Base-by-base conservation (phyloP, 2,797 vertebrate species). In the Myripristis murdjan region DNA sequence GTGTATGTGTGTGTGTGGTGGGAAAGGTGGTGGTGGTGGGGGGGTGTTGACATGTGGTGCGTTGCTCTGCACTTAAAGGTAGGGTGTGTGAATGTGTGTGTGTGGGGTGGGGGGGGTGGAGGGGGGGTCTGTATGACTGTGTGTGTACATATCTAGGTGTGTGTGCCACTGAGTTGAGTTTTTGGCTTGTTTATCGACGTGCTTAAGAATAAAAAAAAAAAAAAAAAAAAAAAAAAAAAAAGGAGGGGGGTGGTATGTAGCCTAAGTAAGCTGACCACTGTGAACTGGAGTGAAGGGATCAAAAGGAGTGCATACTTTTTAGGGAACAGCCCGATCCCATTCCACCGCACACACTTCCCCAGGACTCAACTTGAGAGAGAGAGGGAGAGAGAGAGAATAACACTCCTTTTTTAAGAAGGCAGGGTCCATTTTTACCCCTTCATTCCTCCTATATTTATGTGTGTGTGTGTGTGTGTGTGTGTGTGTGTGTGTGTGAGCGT, bases 201-300 rank as follows among this genome's bases (percentile, higher is more conserved):
- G 67, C 74, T 70, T n/a, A n/a, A n/a, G n/a, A n/a, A n/a, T n/a
- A n/a, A n/a, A n/a, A n/a, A n/a, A n/a, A n/a, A n/a, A n/a, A n/a
- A n/a, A n/a, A n/a, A n/a, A n/a, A n/a, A n/a, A n/a, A n/a, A n/a
- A n/a, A n/a, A n/a, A n/a, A n/a, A 61, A 80, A 83, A 41, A 41
- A 82, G 75, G 20, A 80, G 70, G 81, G 41, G 39, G 82, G 75
- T 20, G 80, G 70, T n/a, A 82, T 37, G 39, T 53, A 85, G 83
- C 82, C 75, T 60, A 56, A 85, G 87, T 39, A 78, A 73, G 83
- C 77, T 88, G 86, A 89, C 87, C 87, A 66, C 76, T 82, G 68
- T 70, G 86, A 91, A 87, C 92, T 92, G 92, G 92, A 92, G 92
- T 92, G 91, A 92, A 93, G 91, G 92, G 91, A 87, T 92, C 90